phyloP scores from a whole-genome alignment of 1,140 invertebrate genomes.

The Drosophila biarmipes region DNA sequence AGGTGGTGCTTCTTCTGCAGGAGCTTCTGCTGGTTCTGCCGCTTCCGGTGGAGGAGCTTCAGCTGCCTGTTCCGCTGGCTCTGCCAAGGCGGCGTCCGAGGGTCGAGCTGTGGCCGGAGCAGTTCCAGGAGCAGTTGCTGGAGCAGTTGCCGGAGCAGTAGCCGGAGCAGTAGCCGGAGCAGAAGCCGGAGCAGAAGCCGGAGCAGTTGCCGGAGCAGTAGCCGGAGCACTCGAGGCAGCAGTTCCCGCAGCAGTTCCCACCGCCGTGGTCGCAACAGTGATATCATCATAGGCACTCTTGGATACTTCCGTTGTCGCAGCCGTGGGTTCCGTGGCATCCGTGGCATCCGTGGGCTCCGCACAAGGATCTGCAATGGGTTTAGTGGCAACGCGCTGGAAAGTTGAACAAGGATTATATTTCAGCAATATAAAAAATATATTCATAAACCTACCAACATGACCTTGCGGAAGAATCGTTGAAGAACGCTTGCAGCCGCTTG shows the following conservation, averaged over 20 bases:
- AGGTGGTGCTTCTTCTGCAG: conserved; percentile 3
- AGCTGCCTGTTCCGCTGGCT: not conserved
- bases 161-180: not conserved
- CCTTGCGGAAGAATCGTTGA: conserved; percentile 63
- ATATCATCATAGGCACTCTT: not conserved
- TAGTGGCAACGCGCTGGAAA: conserved; percentile 28
- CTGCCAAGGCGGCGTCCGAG: not conserved
- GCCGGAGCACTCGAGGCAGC: not conserved
- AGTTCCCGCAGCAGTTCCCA: not conserved
- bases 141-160: not conserved
- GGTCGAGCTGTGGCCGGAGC: not conserved
- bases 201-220: not conserved
- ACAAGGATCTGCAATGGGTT: conserved; percentile 52
- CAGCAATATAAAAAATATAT: no score
- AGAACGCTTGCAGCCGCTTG: conserved; percentile 52
- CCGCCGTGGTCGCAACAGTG: not conserved
- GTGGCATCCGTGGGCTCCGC: conserved; percentile 6
- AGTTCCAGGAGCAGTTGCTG: not conserved
- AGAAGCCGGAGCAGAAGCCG: no score
- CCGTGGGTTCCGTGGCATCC: not conserved
- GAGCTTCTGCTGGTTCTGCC: conserved; percentile 1
- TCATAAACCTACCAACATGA: conserved; percentile 34
- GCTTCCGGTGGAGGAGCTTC: conserved; percentile 8
- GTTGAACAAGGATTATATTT: not conserved
- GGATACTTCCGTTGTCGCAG: not conserved